These are phyloP conservation scores for Mystacornis crossleyi DNA, from an alignment of 2,113 vertebrate genomes.

Conservation along the genomic window DNA sequence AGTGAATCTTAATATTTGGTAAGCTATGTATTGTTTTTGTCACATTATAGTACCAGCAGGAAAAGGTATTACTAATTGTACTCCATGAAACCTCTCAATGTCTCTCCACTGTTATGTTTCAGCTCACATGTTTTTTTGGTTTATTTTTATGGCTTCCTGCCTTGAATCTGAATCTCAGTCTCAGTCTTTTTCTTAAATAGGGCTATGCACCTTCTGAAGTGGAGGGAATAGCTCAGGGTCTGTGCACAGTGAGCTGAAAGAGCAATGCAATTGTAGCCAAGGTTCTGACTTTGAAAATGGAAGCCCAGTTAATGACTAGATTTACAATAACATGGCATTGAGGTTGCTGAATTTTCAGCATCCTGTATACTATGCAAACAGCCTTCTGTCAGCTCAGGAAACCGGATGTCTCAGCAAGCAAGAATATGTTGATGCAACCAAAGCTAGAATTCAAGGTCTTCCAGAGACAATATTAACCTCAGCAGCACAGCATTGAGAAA, in stretches of 20 bases:
- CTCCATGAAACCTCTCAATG: not conserved
- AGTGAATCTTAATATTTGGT: not conserved
- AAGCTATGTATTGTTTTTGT: not conserved
- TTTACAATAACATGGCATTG: not conserved
- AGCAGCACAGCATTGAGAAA: not conserved
- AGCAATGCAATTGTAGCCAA: not conserved
- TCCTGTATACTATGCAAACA: not conserved
- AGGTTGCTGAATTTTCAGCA: not conserved
- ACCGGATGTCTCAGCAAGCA: not conserved
- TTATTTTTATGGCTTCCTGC: not conserved
- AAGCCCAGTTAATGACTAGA: not conserved
- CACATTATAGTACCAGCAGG: not conserved
- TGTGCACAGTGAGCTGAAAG: not conserved
- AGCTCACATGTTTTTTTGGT: not conserved
- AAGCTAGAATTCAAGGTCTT: conserved; percentile 12
- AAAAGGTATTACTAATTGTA: not conserved
- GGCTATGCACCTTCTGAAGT: not conserved
- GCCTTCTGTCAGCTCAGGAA: not conserved
- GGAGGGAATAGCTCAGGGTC: not conserved
- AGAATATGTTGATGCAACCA: not conserved
- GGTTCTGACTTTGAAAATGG: not conserved
- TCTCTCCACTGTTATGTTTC: not conserved
- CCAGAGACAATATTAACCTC: not conserved
- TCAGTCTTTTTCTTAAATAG: not conserved
- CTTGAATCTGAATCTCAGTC: not conserved